Conservation (phyloP, 2,888 invertebrate genomes). For the Smittia aterrima region DNA sequence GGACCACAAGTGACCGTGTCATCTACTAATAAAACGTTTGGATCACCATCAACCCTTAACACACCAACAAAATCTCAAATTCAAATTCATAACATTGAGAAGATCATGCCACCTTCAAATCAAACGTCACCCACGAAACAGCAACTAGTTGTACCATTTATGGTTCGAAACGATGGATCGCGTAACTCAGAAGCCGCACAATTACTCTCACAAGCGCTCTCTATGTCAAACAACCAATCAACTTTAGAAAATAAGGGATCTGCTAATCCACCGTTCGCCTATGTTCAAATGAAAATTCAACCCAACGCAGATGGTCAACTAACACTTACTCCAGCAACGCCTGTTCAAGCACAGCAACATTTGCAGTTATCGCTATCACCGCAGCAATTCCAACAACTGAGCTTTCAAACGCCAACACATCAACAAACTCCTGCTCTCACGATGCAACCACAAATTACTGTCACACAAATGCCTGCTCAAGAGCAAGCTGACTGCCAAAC, state of each 20-base stretch:
- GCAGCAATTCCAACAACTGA: conserved; percentile 7
- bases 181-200: not conserved
- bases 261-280: conserved; percentile 50
- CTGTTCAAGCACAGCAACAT: not conserved
- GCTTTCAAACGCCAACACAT: conserved; percentile 27
- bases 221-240: not conserved
- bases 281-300: conserved; percentile 52
- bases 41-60: not conserved
- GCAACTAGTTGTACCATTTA: conserved; percentile 16
- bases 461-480: conserved; percentile 23
- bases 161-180: conserved; percentile 16
- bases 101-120: conserved; percentile 1
- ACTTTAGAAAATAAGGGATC: not conserved
- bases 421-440: conserved; percentile 19
- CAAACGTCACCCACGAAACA: conserved; percentile 24
- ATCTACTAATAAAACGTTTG: not conserved
- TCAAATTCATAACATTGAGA: conserved; percentile 29
- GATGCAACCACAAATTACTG: conserved; percentile 39
- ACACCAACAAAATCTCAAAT: not conserved
- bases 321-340: not conserved
- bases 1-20: conserved; percentile 22
- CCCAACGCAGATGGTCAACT: conserved; percentile 32
- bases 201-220: conserved; percentile 15
- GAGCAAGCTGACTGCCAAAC: conserved; percentile 41
- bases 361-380: conserved; percentile 20